Conservation (phyloP, 2,797 vertebrate genomes). For the Cryptoblepharus egeriae region DNA sequence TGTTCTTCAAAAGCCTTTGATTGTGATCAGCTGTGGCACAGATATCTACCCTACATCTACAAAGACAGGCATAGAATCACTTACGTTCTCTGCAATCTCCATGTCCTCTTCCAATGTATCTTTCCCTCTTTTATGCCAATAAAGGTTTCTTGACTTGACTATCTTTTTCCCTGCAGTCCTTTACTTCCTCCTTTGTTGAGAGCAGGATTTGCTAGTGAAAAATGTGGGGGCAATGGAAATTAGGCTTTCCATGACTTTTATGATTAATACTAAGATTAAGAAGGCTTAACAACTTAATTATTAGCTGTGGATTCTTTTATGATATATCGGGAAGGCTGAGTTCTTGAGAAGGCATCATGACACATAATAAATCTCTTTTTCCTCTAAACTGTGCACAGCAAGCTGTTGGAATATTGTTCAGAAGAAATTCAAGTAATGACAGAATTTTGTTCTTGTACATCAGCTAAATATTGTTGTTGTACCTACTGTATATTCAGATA, state of each 20-base stretch:
- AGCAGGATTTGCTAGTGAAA: neutral
- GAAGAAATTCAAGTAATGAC: conserved; percentile 19
- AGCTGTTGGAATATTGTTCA: conserved; percentile 10
- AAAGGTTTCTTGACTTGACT: too few relatives aligned
- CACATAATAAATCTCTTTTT: conserved; percentile 41
- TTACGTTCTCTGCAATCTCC: too few relatives aligned
- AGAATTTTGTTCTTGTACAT: neutral
- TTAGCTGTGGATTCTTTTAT: neutral
- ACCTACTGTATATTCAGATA: conserved; percentile 21
- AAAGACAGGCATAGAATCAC: too few relatives aligned
- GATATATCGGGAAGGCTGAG: neutral
- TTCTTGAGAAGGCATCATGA: conserved; percentile 20
- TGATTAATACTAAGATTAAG: neutral
- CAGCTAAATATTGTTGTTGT: neutral
- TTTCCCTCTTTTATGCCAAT: too few relatives aligned
- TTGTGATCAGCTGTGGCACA: too few relatives aligned
- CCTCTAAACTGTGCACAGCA: conserved; percentile 19
- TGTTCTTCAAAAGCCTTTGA: too few relatives aligned
- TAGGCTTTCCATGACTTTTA: neutral
- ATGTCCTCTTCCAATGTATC: too few relatives aligned
- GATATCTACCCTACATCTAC: too few relatives aligned
- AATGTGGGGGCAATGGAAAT: neutral
- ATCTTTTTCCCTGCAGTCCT: too few relatives aligned
- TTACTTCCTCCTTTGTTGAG: too few relatives aligned
- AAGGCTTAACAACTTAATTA: neutral